A percentile compares a stretch with the other conserved stretches of the same genome.
phyloP scores from a whole-genome alignment of 2,113 vertebrate species.

The Platysteira castanea region DNA sequence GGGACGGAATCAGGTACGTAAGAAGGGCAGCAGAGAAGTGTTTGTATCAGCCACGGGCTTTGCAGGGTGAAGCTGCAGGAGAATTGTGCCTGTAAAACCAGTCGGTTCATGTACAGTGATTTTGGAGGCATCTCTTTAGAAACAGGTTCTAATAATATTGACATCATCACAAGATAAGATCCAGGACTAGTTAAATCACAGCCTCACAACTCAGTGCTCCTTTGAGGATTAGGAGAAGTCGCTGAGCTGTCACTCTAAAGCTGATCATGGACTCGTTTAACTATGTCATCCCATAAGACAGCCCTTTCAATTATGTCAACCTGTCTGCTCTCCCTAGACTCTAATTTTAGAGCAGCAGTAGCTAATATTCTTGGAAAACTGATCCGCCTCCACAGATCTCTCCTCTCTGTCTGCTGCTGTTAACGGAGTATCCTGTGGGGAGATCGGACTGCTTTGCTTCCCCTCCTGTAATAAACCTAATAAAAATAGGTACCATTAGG shows the following conservation, averaged over 20 bases:
- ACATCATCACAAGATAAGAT: constrained; percentile 59
- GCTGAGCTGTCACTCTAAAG: constrained; percentile 61
- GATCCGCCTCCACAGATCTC: constrained; percentile 56
- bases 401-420: constrained; percentile 54
- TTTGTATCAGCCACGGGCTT: background rate
- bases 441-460: constrained; percentile 46
- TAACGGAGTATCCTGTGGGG: constrained; percentile 61
- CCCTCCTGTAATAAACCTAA: constrained; percentile 62
- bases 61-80: background rate
- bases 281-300: constrained; percentile 67
- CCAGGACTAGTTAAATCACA: constrained; percentile 58
- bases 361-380: constrained; percentile 68
- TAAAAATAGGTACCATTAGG: constrained; percentile 65
- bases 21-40: background rate
- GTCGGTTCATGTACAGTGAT: background rate
- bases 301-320: constrained; percentile 71
- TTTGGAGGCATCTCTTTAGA: constrained; percentile 40
- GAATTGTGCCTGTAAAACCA: background rate
- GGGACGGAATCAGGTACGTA: background rate
- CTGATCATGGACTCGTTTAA: constrained; percentile 66
- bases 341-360: constrained; percentile 69
- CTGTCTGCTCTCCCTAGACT: constrained; percentile 67
- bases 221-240: constrained; percentile 55
- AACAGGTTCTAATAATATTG: constrained; percentile 38
- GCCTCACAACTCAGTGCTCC: constrained; percentile 14